Base-by-base conservation (phyloP, 1,140 invertebrate genomes). In the Apocrypta bakeri region DNA sequence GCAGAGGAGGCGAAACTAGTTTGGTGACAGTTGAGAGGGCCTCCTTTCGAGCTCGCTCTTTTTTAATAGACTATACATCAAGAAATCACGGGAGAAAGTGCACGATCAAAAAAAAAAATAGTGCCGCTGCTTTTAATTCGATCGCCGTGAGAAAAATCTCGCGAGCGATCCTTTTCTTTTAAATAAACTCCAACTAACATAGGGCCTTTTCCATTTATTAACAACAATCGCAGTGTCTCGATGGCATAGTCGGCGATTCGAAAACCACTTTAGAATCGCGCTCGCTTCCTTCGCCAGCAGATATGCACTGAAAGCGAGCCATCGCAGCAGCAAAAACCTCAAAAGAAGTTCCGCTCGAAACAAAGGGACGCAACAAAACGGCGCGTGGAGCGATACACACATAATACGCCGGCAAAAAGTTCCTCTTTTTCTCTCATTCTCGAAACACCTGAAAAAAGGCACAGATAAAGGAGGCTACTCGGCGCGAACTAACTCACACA, bases 11-110 rank as follows among this genome's bases (percentile, higher is more conserved):
- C 17, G 42, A 72, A 81, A 81, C 79, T 66, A 56, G 64, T 84
- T 81, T 81, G 37, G 83, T 72, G 83, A 69, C 82, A 83, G 27
- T 11, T 25, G 33, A 25, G 42, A 74, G 68, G 29, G 75, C 56
- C 33, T 74, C 61, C 68, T 79, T 75, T 56, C 73, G 42, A 48
- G 63, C 71, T 71, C 27, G 27, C 27, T 71, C 68, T 71, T 29
- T 31, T 71, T 71, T 71, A 37, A 71, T 37, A 71, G 68, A 71
- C 68, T 71, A 29, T 21, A 69, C 66, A 17, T n/a, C 68, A 17
- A 11, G 68, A 31, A 29, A 29, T 31, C 29, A 14, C 14, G 17
- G 29, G 68, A 71, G 68, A 71, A 71, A 71, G 68, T 66, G 17
- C 63, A 2, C 63, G 24, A 25, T 14, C 17, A 71, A 12, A 68